Evolutionary conservation across 2,888 invertebrate species (phyloP), one percentile per base, ranked within the genome.

Genomic region (Mystacides longicornis): DNA sequence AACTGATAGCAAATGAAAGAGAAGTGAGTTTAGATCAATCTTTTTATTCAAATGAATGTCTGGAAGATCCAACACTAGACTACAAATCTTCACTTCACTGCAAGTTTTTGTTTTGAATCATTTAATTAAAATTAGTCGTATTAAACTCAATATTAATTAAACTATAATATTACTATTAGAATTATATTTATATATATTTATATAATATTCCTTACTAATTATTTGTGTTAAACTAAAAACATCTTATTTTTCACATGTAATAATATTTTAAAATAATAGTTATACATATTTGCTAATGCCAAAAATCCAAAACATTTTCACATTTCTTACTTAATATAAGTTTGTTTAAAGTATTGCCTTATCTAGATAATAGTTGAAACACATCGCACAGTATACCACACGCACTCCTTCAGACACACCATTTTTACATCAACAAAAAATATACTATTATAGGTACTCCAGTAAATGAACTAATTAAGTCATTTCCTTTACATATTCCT

Each of bases 21-120:
- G 11, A 5, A 7, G 27, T 43, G 43, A 16, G 16, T 43, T 56
- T 56, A 50, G 53, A 43, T 56, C 53, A 56, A 56, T 56, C 43
- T 58, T 58, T 58, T 55, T 52, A 55, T 58, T 58, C 55, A 58
- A 58, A 58, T 58, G 52, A 55, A 58, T 57, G 58, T 27, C 11
- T 58, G 58, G 58, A 58, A 58, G 58, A 58, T 58, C 58, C 54
- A 58, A 55, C 55, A 49, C 58, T 58, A 58, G 58, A 55, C 58
- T 58, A 58, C 57, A 57, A n/a, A 57, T 57, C 57, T 54, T 57
- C 57, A 43, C 50, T 57, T 54, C 14, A 37, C 37, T n/a, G n/a
- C n/a, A n/a, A n/a, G n/a, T n/a, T n/a, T n/a, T n/a, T n/a, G n/a
- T n/a, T n/a, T n/a, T n/a, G n/a, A n/a, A n/a, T n/a, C n/a, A n/a